Evolutionary conservation across 2,797 vertebrate species (phyloP), one percentile per base, ranked within the genome.

Genomic region (Oreochromis mossambicus): DNA sequence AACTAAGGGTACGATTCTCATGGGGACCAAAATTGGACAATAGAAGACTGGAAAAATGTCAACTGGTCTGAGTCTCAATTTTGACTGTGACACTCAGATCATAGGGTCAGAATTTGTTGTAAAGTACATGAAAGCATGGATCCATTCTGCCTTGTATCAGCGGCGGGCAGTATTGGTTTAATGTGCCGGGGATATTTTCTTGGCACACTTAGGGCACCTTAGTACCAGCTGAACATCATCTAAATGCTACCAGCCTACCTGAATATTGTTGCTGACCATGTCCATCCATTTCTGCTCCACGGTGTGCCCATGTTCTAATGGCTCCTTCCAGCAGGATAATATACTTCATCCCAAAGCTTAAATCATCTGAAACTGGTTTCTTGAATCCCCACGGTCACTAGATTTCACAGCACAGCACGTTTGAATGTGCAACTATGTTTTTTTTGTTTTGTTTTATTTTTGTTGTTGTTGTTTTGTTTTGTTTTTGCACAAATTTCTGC

Each of bases 231-330:
- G 19, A 38, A 66, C 61, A 66, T 66, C 19, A 66, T 66, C 34
- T 66, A 66, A 66, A 66, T 66, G 7, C 4, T 38, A 6, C 13
- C 43, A 52, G 19, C 46, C 46, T 48, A 8, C 36, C 36, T 24
- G 36, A 14, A 2, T 66, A 41, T 66, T 66, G 36, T 9, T 66
- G n/a, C 14, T 66, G n/a, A 14, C 61, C 61, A 8, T 21, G n/a
- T 0, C 61, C 11, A 1, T 66, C 36, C n/a, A 21, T 63, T 38
- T 63, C 21, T 63, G 11, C 58, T 36, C 61, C 34, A 66, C 11
- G 0, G 61, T 38, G 34, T 5, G 34, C 19, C 0, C 19, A 1
- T 38, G 4, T 63, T 5, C 4, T 66, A 38, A 38, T 38, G 19
- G 1, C 34, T 66, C 32, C 61, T 21, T 21, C 34, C 29, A 21